Evolutionary conservation across 2,888 invertebrate species (phyloP).

Genomic region (Yponomeuta evonymella): DNA sequence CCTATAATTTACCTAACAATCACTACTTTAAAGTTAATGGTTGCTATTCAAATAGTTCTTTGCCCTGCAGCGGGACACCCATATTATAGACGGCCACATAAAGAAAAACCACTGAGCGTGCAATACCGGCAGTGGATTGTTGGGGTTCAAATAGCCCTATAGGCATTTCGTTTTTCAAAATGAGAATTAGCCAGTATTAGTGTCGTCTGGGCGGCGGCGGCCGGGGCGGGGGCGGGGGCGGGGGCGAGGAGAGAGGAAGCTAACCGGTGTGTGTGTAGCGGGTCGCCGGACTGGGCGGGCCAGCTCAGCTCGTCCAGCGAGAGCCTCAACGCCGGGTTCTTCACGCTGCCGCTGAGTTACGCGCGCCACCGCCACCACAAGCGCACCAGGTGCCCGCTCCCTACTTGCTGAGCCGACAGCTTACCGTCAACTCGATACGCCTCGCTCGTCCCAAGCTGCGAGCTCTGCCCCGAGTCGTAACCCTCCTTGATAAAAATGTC

Average conservation of each 20-base stretch:
- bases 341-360: conserved; percentile 85
- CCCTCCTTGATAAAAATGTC: too few species aligned
- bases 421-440: neutral
- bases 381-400: conserved; percentile 81
- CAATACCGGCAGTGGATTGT: neutral
- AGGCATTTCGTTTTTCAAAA: too few species aligned
- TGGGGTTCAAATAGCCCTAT: neutral
- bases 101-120: too few species aligned
- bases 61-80: too few species aligned
- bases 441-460: too few species aligned
- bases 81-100: too few species aligned
- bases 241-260: neutral
- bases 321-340: conserved; percentile 79
- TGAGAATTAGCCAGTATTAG: too few species aligned
- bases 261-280: neutral
- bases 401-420: neutral
- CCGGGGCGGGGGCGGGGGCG: too few species aligned
- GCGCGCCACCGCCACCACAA: conserved; percentile 87
- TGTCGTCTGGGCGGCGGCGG: neutral
- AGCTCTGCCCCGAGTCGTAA: neutral
- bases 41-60: too few species aligned
- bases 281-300: conserved; percentile 33
- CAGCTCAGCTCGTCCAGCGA: conserved; percentile 79
- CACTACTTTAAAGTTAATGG: too few species aligned
- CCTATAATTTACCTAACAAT: too few species aligned